Base-by-base conservation (phyloP, 2,113 vertebrate species). In the Strix uralensis region DNA sequence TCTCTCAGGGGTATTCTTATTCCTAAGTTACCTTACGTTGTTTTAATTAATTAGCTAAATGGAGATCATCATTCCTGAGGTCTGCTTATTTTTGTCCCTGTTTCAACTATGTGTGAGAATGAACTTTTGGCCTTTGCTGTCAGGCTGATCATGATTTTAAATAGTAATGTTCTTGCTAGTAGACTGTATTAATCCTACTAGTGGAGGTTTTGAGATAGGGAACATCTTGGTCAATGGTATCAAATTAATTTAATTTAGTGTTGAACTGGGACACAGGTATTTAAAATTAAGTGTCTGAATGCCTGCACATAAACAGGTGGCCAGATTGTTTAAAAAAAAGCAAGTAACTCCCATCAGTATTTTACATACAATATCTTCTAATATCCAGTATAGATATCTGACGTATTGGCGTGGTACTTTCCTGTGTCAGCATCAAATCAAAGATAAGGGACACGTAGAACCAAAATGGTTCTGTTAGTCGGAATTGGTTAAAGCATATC, bases 41-140 rank as follows among this genome's bases (percentile, higher is more conserved):
- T 96, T 97, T 95, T 97, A 97, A 96, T 97, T 97, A 95, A 95
- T 96, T 95, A 96, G 94, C 91, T 96, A 95, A 97, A 93, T 90
- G 78, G 78, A 96, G 89, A 95, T 97, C 81, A 95, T 96, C 5
- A 78, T 96, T 97, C 78, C 91, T 80, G 81, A 92, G 78, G 81
- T 83, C 91, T 96, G 87, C 96, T 96, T 97, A 88, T 96, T 96
- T 97, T 97, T 95, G 70, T 95, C 84, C 73, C 61, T 66, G 25
- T 89, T 95, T 96, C 78, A 87, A 16, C 78, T 89, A 7, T 89
- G 49, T 89, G 52, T 58, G 58, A 85, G 73, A 73, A 89, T 88
- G 89, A 94, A 88, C 89, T 90, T 80, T 66, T 81, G 87, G 67
- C 89, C 86, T 92, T 94, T 94, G 42, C 63, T 95, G 65, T 86